phyloP scores from a whole-genome alignment of 2,797 vertebrate species.

The Pygocentrus nattereri region DNA sequence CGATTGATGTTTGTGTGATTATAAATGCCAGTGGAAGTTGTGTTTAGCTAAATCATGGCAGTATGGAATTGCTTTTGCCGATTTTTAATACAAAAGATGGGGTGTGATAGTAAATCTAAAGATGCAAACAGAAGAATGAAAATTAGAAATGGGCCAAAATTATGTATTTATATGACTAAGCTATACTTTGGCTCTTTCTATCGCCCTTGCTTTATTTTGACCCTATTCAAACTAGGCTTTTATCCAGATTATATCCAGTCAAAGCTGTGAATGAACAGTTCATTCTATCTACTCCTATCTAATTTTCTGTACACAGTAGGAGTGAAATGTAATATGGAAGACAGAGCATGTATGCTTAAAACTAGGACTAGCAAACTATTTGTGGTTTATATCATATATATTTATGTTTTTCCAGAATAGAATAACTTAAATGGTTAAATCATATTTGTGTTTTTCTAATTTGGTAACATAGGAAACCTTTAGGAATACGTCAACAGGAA shows the following conservation, averaged over 20 bases:
- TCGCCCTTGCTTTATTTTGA: neutral
- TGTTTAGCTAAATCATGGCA: neutral
- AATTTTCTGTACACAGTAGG: neutral
- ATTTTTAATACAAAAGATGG: neutral
- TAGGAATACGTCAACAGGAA: neutral
- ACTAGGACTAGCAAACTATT: neutral
- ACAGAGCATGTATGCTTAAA: constrained; percentile 4
- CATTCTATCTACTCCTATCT: neutral
- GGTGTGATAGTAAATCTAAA: neutral
- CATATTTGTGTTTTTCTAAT: neutral
- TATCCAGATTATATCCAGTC: neutral
- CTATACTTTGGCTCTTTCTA: neutral
- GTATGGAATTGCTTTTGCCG: neutral
- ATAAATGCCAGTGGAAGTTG: neutral
- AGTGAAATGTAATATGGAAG: neutral
- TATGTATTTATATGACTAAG: neutral
- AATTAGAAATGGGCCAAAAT: neutral
- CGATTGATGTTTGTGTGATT: neutral
- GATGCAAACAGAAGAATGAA: neutral
- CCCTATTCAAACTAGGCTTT: neutral
- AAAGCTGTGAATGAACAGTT: neutral
- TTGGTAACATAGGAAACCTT: neutral
- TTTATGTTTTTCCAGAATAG: neutral
- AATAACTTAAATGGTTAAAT: neutral
- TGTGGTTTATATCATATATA: neutral